Percentiles rank a stretch among this genome's conserved stretches.
phyloP scores from a whole-genome alignment of 2,888 invertebrate species.

The Patella pellucida region DNA sequence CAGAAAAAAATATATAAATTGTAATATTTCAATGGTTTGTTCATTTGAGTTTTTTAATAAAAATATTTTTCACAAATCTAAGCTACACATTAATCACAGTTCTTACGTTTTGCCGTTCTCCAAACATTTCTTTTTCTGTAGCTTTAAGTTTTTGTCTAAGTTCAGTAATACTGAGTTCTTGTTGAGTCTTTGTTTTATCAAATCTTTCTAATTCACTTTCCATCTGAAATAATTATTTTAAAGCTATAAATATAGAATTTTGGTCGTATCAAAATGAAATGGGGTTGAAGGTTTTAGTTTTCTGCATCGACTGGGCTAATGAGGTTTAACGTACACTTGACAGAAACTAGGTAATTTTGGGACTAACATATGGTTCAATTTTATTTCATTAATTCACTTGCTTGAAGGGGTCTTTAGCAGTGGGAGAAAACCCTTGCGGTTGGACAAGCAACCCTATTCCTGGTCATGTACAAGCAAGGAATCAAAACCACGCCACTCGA shows the following conservation, averaged over 20 bases:
- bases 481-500: no score
- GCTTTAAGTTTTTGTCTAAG: conserved; percentile 83
- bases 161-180: conserved; percentile 83
- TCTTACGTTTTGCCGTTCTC: conserved; percentile 74
- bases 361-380: neutral
- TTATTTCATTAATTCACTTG: neutral
- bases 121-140: conserved; percentile 80
- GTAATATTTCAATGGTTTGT: no score
- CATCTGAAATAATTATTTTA: conserved; percentile 73
- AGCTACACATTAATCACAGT: neutral
- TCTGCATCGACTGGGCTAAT: no score
- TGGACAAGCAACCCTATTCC: neutral
- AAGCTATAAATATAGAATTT: no score
- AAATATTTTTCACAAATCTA: neutral
- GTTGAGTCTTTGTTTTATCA: conserved; percentile 80
- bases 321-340: no score
- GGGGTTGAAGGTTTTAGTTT: no score
- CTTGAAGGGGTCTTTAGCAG: no score
- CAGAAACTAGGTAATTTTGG: no score
- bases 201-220: conserved; percentile 85
- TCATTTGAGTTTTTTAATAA: no score
- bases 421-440: no score
- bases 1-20: no score
- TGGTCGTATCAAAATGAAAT: no score
- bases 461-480: neutral